Evolutionary conservation across 1,140 invertebrate species (phyloP), one percentile per base, ranked within the genome.

Genomic region (Aphaenogaster ashmeadi): DNA sequence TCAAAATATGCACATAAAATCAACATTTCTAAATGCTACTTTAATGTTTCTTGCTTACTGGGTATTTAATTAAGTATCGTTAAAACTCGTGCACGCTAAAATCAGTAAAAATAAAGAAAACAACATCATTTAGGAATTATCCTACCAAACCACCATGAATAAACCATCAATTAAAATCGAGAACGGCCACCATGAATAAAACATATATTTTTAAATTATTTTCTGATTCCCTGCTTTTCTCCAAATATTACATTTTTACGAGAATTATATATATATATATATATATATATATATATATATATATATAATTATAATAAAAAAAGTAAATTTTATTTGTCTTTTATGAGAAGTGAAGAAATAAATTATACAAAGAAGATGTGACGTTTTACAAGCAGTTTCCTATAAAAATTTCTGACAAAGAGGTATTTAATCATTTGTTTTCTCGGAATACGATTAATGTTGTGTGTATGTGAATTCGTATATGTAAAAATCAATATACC

Each of bases 401-500:
- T 62, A 8, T 4, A 47, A 36, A 62, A 18, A 78, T 50, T 50
- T 11, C 5, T 36, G 41, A 27, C 11, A n/a, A 11, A 79, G 1
- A 38, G 13, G 0, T 36, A n/a, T 15, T 33, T 33, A 66, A 38
- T 79, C 6, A 50, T 44, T 11, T 58, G 15, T 33, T 66, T 79
- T 50, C 41, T 66, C 18, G 1, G 6, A 79, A 66, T 36, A 36
- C 8, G 11, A 77, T 60, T 15, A 56, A 71, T 50, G 4, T 33
- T 4, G n/a, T 4, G 15, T n/a, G 21, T 60, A 33, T 38, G 15
- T 33, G 15, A 78, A 64, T 47, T 78, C 15, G 13, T 54, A 54
- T 4, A 11, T 41, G 47, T 41, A 69, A 81, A 79, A 66, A 33
- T 64, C 38, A 50, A 41, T 47, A 69, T 36, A 21, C 11, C 47